These are phyloP conservation scores for Plebejus melissa DNA, from an alignment of 2,888 invertebrate species.

Conservation along the genomic window DNA sequence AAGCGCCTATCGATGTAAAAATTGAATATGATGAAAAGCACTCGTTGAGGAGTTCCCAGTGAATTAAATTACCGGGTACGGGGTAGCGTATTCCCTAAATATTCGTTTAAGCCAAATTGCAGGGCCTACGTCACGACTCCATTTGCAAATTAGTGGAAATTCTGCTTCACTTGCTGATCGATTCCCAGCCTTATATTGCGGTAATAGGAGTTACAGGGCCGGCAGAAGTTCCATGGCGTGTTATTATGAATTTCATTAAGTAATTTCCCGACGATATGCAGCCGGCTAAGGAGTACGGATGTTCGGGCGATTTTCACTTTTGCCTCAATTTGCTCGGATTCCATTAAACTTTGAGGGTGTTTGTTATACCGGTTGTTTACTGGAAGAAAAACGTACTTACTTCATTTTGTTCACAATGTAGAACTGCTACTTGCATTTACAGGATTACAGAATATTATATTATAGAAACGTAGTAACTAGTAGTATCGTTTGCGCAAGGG, in stretches of 20 bases:
- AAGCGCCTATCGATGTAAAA: background rate
- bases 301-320: conserved; percentile 24
- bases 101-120: conserved; percentile 71
- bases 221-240: conserved; percentile 28
- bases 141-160: conserved; percentile 71
- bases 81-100: conserved; percentile 48
- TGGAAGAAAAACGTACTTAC: background rate
- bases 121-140: conserved; percentile 69
- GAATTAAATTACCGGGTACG: conserved; percentile 49
- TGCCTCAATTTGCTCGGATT: conserved; percentile 9
- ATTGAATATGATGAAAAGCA: conserved; percentile 22
- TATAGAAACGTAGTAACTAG: too few relatives aligned
- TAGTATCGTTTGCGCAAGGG: too few relatives aligned
- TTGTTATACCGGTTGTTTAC: background rate
- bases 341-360: conserved; percentile 5
- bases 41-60: conserved; percentile 45
- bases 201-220: conserved; percentile 29
- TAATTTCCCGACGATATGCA: conserved; percentile 22
- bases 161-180: conserved; percentile 36
- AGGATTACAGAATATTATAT: too few relatives aligned
- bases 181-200: background rate
- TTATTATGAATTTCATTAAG: conserved; percentile 29
- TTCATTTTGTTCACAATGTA: background rate
- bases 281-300: conserved; percentile 18
- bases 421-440: too few relatives aligned